A percentile compares a stretch with the other conserved stretches of the same genome.
Conservation (phyloP, 35 echinoderm and acorn worm genomes). For the Eucidaris tribuloides region DNA sequence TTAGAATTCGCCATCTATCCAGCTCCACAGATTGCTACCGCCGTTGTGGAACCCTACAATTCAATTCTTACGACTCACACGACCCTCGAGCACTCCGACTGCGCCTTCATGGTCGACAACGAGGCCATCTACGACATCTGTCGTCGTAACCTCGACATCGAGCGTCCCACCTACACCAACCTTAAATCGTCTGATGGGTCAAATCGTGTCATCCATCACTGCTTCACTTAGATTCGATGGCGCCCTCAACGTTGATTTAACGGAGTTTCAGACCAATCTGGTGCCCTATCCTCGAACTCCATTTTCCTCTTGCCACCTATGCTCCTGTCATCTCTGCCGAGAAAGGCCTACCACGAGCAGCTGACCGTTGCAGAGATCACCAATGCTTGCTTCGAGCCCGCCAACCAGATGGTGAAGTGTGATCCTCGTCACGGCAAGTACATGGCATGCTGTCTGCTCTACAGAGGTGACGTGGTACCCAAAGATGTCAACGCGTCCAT, state of each 20-base stretch:
- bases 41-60: too few relatives aligned
- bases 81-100: conserved; percentile 94
- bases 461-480: conserved; percentile 73
- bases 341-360: conserved; percentile 84
- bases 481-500: conserved; percentile 86
- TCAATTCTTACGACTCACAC: too few relatives aligned
- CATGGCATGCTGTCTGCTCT: conserved; percentile 79
- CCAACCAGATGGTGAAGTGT: conserved; percentile 88
- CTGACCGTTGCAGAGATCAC: conserved; percentile 77
- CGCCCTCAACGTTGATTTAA: too few relatives aligned
- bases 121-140: conserved; percentile 96
- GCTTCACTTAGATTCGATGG: too few relatives aligned
- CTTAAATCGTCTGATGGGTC: too few relatives aligned
- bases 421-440: conserved; percentile 81
- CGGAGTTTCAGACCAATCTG: too few relatives aligned
- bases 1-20: too few relatives aligned
- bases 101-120: conserved; percentile 97
- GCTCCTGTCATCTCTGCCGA: too few relatives aligned
- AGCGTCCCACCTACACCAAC: conserved; percentile 81
- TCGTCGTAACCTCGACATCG: conserved; percentile 74
- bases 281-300: too few relatives aligned
- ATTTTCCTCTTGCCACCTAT: too few relatives aligned
- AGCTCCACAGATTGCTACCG: too few relatives aligned
- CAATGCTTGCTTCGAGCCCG: conserved; percentile 74
- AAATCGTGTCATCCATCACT: too few relatives aligned